Conservation (phyloP, 2,797 vertebrate species). For the Anas bahamensis region DNA sequence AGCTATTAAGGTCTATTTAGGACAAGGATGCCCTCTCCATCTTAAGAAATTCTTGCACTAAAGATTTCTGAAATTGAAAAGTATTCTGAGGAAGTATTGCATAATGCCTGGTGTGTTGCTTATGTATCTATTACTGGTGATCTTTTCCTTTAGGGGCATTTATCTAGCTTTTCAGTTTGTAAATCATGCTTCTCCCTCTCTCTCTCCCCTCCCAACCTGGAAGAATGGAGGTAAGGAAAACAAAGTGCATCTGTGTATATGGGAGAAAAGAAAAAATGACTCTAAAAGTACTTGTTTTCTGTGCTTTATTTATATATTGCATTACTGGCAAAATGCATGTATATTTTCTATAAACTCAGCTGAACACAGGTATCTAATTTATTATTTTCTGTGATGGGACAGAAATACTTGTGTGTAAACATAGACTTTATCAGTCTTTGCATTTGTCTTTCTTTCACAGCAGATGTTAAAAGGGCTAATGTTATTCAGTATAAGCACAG, state of each 20-base stretch:
- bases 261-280: not conserved
- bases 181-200: not conserved
- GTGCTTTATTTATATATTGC: not conserved
- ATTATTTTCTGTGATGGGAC: not conserved
- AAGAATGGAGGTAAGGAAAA: not conserved
- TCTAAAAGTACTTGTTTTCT: not conserved
- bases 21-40: not conserved
- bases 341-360: not conserved
- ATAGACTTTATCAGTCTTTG: not conserved
- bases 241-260: not conserved
- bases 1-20: not conserved
- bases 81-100: not conserved
- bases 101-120: not conserved
- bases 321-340: not conserved
- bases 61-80: not conserved
- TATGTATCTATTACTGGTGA: not conserved
- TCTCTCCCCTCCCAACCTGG: not conserved
- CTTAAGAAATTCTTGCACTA: not conserved
- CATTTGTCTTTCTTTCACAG: not conserved
- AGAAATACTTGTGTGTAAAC: not conserved
- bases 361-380: not conserved
- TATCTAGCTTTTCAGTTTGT: not conserved
- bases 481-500: not conserved
- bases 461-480: not conserved
- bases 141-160: not conserved